These are phyloP conservation scores for Callaeas wilsoni DNA, from an alignment of 2,113 vertebrate species.

Conservation along the genomic window DNA sequence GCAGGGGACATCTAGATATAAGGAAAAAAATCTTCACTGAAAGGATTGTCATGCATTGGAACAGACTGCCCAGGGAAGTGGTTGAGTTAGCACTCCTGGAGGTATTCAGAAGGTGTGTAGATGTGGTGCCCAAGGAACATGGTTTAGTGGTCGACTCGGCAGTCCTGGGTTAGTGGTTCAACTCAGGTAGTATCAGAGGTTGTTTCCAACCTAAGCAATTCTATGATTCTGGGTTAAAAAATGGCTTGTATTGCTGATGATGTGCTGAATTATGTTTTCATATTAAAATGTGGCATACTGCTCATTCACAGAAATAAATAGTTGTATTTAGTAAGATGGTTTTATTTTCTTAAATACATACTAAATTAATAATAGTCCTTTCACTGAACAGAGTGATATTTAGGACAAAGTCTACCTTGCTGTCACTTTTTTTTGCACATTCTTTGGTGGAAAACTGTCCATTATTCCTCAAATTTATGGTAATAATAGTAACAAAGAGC, in stretches of 20 bases:
- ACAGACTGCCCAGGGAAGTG: background rate
- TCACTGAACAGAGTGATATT: background rate
- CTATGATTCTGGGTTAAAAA: background rate
- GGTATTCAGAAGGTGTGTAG: background rate
- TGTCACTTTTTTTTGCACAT: background rate
- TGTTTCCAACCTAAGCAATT: background rate
- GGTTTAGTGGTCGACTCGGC: background rate
- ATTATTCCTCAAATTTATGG: background rate
- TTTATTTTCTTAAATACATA: background rate
- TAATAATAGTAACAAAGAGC: background rate
- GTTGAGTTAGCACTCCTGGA: background rate
- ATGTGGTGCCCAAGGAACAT: rapidly evolving
- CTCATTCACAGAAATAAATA: background rate
- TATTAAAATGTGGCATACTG: background rate
- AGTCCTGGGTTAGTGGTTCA: background rate
- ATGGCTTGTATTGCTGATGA: background rate
- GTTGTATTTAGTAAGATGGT: background rate
- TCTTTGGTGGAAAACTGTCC: background rate
- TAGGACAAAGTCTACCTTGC: background rate
- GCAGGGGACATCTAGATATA: background rate
- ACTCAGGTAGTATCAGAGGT: background rate
- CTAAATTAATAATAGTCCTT: background rate
- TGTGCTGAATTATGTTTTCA: background rate
- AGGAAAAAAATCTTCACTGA: background rate
- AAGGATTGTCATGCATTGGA: background rate